Evolutionary conservation across 2,797 vertebrate genomes (phyloP), one percentile per base, ranked within the genome.

Genomic region (Sparus aurata): DNA sequence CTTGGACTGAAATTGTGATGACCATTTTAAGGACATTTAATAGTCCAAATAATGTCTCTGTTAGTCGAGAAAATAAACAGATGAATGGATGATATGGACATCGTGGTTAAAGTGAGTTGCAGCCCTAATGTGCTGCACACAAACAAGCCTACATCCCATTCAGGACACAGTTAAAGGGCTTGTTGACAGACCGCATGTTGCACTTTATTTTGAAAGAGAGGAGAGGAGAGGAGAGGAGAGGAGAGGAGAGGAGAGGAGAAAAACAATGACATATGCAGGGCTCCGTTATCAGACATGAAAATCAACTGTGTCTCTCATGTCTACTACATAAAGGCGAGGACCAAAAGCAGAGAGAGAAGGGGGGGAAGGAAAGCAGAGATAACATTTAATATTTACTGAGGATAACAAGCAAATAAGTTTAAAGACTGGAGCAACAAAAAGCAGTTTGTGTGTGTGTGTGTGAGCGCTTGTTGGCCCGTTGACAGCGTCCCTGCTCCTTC

Each of bases 361-460:
- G 6, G 30, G 43, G 9, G 63, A 34, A 41, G 27, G 49, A 53
- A 65, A 25, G 17, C 63, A 78, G 69, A 75, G 62, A 63, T 38
- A 79, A 83, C 41, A 25, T 20, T 15, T 55, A 74, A 73, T 73
- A 85, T 85, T 74, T 79, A 71, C 70, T 15, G 60, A 75, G 69
- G 67, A 77, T 86, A 86, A 89, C 73, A 81, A 85, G 82, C 61
- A 80, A 85, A 84, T 85, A 65, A 13, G 68, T 77, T 84, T 71
- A 69, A 86, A 87, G 83, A 84, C 69, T 45, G 77, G 77, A 77
- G 76, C 60, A 74, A 86, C 83, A 88, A 76, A 67, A 79, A 82
- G 80, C 73, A 75, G 86, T 79, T 67, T 89, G 79, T 90, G 78
- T 87, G 78, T 87, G 80, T 27, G 27, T 27, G 27, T 27, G 4